Base-by-base conservation (phyloP, 2,797 vertebrate species). In the Mus minutoides region DNA sequence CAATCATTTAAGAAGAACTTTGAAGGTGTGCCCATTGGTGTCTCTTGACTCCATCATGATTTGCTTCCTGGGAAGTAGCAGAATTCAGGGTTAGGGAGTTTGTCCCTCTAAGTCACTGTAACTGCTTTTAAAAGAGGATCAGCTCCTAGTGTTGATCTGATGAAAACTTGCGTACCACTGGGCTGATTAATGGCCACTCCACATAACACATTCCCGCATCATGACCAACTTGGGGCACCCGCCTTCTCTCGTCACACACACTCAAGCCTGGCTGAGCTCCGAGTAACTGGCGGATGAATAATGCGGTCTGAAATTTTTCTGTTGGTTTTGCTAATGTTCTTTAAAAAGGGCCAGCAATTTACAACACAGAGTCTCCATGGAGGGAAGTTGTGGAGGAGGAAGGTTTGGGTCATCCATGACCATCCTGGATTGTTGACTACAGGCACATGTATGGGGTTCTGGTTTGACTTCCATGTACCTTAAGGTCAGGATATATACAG, bases 141-240 rank as follows among this genome's bases (percentile, higher is more conserved):
- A 11, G 64, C 77, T 85, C 29, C 54, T 1, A 6, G 19, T 12
- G 11, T 29, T 58, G 76, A 64, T 91, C 31, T 24, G 58, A 43
- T 80, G 94, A 69, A 86, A 92, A 92, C 37, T 49, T 71, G 29
- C 82, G 92, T 87, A 94, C 93, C 95, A 12, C 49, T 31, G 6
- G 49, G 82, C 40, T 80, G 88, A 93, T 76, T 83, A 88, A 86
- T 9, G 43, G 17, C 62, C 79, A 60, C n/a, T 71, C 84, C 31
- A 84, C 12, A 17, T 24, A 76, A 84, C 88, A 92, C 95, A 95
- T 95, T 96, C 96, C 86, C 94, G 60, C 82, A 37, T 89, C 40
- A 54, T 93, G 94, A 96, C 71, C 76, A 14, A 87, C 69, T 46
- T 21, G 21, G 34, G 12, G 37, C 17, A 16, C 75, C 24, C 12